These are phyloP conservation scores for Artemisiospiza belli DNA, from an alignment of 2,113 vertebrate species.

Conservation along the genomic window DNA sequence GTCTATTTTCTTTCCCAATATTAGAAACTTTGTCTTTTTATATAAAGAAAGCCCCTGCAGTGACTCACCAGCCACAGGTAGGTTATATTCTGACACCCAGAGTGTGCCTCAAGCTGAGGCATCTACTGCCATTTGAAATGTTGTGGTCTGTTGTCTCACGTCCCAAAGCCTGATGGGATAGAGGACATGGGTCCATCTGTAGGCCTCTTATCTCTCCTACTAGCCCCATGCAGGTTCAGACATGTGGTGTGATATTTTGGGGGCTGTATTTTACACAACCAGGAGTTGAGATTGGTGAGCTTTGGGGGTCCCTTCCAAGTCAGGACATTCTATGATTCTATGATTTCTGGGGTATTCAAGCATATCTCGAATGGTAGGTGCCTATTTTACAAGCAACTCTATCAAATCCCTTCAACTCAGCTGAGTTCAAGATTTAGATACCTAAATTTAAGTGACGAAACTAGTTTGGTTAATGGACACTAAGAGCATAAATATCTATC, in stretches of 20 bases:
- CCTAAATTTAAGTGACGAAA: background rate
- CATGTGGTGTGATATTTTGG: background rate
- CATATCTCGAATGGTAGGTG: background rate
- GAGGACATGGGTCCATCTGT: background rate
- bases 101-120: background rate
- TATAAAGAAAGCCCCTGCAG: background rate
- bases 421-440: background rate
- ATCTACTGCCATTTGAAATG: background rate
- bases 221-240: background rate
- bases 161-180: background rate
- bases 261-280: background rate
- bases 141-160: background rate
- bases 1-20: background rate
- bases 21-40: background rate
- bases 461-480: background rate
- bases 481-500: background rate
- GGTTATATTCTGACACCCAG: background rate
- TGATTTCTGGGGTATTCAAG: background rate
- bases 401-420: background rate
- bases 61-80: background rate
- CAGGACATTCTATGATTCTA: background rate
- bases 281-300: fast-evolving
- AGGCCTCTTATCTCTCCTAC: background rate
- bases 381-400: background rate
- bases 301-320: background rate